phyloP scores from a whole-genome alignment of 2,888 invertebrate genomes.

The Stenotaenia linearis region DNA sequence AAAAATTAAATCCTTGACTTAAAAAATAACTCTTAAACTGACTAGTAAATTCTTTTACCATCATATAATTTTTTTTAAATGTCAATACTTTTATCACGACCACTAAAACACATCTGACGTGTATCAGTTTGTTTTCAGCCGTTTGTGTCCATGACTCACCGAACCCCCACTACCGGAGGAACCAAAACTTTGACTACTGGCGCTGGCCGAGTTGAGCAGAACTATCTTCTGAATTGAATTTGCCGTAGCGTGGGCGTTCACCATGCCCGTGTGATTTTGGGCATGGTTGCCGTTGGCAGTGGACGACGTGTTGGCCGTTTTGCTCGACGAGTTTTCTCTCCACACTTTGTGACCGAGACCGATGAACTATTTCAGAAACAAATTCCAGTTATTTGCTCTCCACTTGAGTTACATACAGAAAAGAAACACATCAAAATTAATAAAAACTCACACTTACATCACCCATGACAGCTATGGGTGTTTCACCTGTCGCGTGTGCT shows the following conservation, averaged over 20 bases:
- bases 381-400: not conserved
- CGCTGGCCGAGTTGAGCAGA: conserved; percentile 24
- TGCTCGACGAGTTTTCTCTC: conserved; percentile 30
- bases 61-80: not conserved
- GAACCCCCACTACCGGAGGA: not conserved
- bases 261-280: not conserved
- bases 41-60: not conserved
- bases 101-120: not conserved
- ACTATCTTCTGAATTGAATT: conserved; percentile 28
- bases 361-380: conserved; percentile 34
- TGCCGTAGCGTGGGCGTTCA: conserved; percentile 18
- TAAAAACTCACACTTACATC: conserved; percentile 42
- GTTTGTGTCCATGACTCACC: conserved; percentile 28
- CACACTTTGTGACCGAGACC: conserved; percentile 36
- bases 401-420: not conserved
- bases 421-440: not conserved
- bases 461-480: conserved; percentile 89
- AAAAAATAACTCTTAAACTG: not conserved
- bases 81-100: not conserved
- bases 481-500: conserved; percentile 79
- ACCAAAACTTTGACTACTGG: conserved; percentile 10
- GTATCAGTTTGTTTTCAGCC: conserved; percentile 34
- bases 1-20: not conserved
- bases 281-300: conserved; percentile 27
- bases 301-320: conserved; percentile 14